phyloP scores from a whole-genome alignment of 2,888 invertebrate species.

The Rhimphoctona megacephalus region DNA sequence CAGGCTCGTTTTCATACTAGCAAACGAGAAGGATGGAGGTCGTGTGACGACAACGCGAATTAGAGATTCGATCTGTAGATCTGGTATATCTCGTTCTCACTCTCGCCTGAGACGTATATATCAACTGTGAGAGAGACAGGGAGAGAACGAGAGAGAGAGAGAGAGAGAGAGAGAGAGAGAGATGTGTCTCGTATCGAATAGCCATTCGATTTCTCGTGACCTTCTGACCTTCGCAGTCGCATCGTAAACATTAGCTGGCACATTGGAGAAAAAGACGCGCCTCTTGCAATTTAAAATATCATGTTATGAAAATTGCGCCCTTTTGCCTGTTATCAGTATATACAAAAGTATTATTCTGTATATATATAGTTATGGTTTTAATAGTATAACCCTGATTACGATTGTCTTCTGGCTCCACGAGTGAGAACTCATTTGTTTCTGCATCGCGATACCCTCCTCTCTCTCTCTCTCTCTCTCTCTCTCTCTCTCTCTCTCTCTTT shows the following conservation, averaged over 20 bases:
- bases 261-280: background rate
- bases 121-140: background rate
- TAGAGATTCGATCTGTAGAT: slow-evolving; percentile 79
- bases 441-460: slow-evolving; percentile 69
- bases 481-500: too few species aligned
- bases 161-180: background rate
- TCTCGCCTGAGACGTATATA: slow-evolving; percentile 24
- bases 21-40: slow-evolving; percentile 43
- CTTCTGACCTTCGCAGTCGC: slow-evolving; percentile 49
- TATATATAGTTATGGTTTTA: slow-evolving; percentile 15
- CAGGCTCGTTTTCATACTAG: slow-evolving; percentile 40
- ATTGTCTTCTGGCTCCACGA: slow-evolving; percentile 54
- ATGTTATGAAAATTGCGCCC: background rate
- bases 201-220: slow-evolving; percentile 68
- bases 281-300: background rate
- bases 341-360: background rate
- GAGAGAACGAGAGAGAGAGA: background rate
- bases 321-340: background rate
- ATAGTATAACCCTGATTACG: slow-evolving; percentile 57
- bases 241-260: slow-evolving; percentile 3
- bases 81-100: slow-evolving; percentile 49
- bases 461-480: slow-evolving; percentile 58
- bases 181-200: slow-evolving; percentile 62
- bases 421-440: slow-evolving; percentile 64
- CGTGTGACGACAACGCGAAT: slow-evolving; percentile 73